Conservation (phyloP, 2,113 vertebrate species). For the Halcyon malimbica region DNA sequence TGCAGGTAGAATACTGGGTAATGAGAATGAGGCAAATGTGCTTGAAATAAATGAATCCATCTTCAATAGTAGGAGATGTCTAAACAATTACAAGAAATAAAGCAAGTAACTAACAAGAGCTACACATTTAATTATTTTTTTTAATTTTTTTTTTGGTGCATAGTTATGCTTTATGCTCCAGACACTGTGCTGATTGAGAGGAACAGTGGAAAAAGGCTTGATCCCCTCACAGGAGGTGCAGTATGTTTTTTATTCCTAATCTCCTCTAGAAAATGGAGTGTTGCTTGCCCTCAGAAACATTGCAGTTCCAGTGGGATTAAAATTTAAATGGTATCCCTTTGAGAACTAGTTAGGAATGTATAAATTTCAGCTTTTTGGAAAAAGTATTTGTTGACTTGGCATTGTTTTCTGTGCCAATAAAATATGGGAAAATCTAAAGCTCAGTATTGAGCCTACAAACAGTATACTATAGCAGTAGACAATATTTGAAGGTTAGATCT, state of each 20-base stretch:
- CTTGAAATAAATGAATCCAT: background rate
- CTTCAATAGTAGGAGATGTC: background rate
- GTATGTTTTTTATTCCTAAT: background rate
- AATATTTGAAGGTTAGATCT: background rate
- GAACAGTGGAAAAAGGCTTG: conserved; percentile 82
- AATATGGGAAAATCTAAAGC: background rate
- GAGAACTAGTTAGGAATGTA: background rate
- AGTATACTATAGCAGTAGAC: background rate
- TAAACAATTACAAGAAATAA: background rate
- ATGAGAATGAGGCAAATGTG: background rate
- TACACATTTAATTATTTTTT: background rate
- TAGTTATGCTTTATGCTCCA: conserved; percentile 87
- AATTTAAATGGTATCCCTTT: background rate
- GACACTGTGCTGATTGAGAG: conserved; percentile 86
- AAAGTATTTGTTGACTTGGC: background rate
- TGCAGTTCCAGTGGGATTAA: background rate
- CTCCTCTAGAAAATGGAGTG: background rate
- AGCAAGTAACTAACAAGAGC: background rate
- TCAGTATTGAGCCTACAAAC: background rate
- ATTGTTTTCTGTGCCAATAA: background rate
- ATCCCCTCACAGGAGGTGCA: conserved; percentile 85
- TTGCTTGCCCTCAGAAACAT: background rate
- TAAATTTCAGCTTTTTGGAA: background rate
- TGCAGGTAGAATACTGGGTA: background rate
- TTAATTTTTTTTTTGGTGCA: background rate